phyloP scores from a whole-genome alignment of 1,140 invertebrate species.

The Lucilia cuprina region DNA sequence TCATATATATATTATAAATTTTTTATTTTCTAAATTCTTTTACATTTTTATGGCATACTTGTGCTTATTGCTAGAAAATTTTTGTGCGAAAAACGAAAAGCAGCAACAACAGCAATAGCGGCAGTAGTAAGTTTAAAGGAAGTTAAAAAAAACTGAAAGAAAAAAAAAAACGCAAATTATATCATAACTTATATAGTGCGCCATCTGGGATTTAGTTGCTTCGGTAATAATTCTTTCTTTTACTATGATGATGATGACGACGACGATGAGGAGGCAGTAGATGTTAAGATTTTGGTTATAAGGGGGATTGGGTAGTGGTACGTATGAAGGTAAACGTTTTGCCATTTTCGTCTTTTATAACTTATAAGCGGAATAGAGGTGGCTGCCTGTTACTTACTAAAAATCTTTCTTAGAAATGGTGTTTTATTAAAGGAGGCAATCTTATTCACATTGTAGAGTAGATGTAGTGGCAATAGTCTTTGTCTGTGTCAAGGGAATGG shows the following conservation, averaged over 20 bases:
- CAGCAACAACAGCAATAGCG: not conserved
- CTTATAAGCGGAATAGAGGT: not conserved
- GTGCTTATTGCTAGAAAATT: not conserved
- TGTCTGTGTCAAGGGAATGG: not conserved
- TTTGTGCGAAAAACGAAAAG: not conserved
- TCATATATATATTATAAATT: not conserved
- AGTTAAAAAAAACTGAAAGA: not conserved
- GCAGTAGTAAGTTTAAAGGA: not conserved
- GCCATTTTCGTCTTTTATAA: not conserved
- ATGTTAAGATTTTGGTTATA: too few relatives aligned
- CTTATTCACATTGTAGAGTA: not conserved
- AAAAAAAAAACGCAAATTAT: slow-evolving; percentile 37
- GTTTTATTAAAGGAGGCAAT: not conserved
- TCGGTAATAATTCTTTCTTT: slow-evolving; percentile 38
- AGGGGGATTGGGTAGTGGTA: not conserved
- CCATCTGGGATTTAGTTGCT: slow-evolving; percentile 43
- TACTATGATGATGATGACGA: slow-evolving; percentile 23
- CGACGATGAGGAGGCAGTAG: not conserved
- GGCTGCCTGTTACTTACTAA: not conserved
- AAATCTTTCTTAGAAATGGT: slow-evolving; percentile 13
- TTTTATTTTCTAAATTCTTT: slow-evolving; percentile 5
- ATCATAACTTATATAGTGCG: slow-evolving; percentile 39
- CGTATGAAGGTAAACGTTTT: not conserved
- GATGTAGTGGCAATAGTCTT: not conserved
- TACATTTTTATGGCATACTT: slow-evolving; percentile 11